Evolutionary conservation across 2,888 invertebrate species (phyloP).

Genomic region (Ectemnius lituratus): DNA sequence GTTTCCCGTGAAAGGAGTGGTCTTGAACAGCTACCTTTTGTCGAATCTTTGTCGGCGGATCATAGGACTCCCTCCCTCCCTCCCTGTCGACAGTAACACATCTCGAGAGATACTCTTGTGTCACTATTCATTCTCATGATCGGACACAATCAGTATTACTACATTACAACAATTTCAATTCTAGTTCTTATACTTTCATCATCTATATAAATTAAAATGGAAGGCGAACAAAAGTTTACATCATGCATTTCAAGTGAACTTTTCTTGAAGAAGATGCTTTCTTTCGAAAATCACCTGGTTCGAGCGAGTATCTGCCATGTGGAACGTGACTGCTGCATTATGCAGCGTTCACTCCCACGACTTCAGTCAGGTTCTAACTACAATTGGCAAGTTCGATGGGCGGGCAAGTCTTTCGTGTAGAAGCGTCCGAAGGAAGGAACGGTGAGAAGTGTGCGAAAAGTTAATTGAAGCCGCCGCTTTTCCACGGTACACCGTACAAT

Average conservation of each 20-base stretch:
- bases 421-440: conserved; percentile 26
- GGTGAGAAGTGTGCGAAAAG: conserved; percentile 69
- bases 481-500: conserved; percentile 69
- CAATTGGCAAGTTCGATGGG: conserved; percentile 61
- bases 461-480: conserved; percentile 74
- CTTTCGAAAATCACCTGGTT: too few relatives aligned
- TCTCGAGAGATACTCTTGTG: conserved; percentile 21
- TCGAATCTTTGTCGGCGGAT: conserved; percentile 69
- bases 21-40: conserved; percentile 68
- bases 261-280: too few relatives aligned
- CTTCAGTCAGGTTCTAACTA: conserved; percentile 56
- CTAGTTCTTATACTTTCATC: too few relatives aligned
- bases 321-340: conserved; percentile 36
- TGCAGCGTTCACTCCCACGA: conserved; percentile 57
- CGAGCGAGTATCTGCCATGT: conserved; percentile 13
- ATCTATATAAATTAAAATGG: too few relatives aligned
- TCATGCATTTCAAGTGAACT: too few relatives aligned
- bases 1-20: conserved; percentile 75
- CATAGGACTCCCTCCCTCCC: conserved; percentile 26
- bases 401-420: conserved; percentile 51
- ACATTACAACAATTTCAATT: too few relatives aligned
- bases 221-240: too few relatives aligned
- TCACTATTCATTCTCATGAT: conserved; percentile 31
- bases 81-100: conserved; percentile 15
- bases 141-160: conserved; percentile 38